Evolutionary conservation across 2,888 invertebrate genomes (phyloP), one percentile per base, ranked within the genome.

Genomic region (Pycnomerus fuliginosus): DNA sequence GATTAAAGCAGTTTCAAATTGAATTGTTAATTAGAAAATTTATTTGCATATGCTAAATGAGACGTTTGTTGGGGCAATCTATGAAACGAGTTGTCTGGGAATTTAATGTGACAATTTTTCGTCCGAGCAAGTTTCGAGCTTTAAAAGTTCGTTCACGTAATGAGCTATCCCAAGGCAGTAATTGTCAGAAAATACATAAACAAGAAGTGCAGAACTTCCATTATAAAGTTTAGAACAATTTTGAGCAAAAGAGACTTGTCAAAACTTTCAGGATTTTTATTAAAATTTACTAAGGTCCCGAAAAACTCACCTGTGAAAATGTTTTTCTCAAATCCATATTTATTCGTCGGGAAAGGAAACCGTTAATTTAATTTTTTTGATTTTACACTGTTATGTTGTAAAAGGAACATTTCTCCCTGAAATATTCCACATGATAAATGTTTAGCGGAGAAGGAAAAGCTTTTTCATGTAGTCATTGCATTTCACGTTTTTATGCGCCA

Each of bases 371-470:
- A 42, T 42, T 33, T 32, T 30, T 32, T 38, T 36, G 37, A 46
- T 42, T 42, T 46, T 16, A 8, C 16, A 15, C 14, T 20, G 20
- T 17, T 27, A 16, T 5, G 10, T n/a, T 14, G 24, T 11, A 42
- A 37, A 33, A 36, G 23, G 28, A 24, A 27, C 32, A 29, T 14
- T 29, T 17, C 16, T 25, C 29, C n/a, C 16, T 22, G 27, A 32
- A 47, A 49, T 44, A 50, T 48, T 44, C 48, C 36, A 40, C 38
- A 50, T 58, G 55, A 59, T 57, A 56, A 57, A 59, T 59, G 55
- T 55, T 52, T 45, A 41, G 46, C 46, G 32, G 23, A 4, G 37
- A 56, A 50, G 52, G 48, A 49, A 58, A 44, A 58, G 60, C 60
- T 44, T 60, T 60, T 51, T 35, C 60, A 31, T 60, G 60, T 60